Evolutionary conservation across 2,888 invertebrate genomes (phyloP), one percentile per base, ranked within the genome.

Genomic region (Heteropelma amictum): DNA sequence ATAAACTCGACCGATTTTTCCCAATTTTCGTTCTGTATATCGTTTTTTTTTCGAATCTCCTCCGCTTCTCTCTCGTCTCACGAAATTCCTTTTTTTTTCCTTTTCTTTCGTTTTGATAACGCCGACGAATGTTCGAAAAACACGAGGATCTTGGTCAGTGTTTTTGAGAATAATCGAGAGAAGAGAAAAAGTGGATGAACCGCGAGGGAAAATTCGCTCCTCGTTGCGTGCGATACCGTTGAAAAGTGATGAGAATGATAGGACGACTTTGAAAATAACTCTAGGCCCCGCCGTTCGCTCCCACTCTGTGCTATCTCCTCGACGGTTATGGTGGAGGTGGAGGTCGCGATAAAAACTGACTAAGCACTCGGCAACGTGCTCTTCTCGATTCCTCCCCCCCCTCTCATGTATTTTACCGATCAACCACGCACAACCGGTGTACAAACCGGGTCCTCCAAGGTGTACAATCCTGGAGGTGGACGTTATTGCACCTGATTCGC

Each of bases 201-300:
- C n/a, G n/a, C n/a, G n/a, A n/a, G n/a, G n/a, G n/a, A n/a, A n/a
- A n/a, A n/a, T n/a, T 19, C 2, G 58, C 6, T 82, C 80, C 78
- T 81, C 71, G 67, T 80, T 68, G 79, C 64, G 72, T 81, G 86
- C 83, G 82, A 81, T 83, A 84, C 85, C 70, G 75, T 83, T 81
- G 78, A 83, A 84, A 84, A 87, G 85, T 87, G 86, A 79, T 80
- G 80, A 79, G 80, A 80, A 81, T 71, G 79, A 81, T 83, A 74
- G 80, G 79, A 60, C 74, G 81, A 79, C 81, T 85, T 85, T 83
- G 82, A 82, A 86, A 85, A 84, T 84, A 82, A 81, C 80, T 53
- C 54, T 21, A 68, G 72, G 71, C 53, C 45, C 60, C 60, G 19
- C 19, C 49, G 28, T 51, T 30, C 30, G 7, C 56, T 38, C 53